Percentiles rank a stretch among this genome's conserved stretches.
Conservation (phyloP, 2,113 vertebrate species). For the Bombycilla garrulus region DNA sequence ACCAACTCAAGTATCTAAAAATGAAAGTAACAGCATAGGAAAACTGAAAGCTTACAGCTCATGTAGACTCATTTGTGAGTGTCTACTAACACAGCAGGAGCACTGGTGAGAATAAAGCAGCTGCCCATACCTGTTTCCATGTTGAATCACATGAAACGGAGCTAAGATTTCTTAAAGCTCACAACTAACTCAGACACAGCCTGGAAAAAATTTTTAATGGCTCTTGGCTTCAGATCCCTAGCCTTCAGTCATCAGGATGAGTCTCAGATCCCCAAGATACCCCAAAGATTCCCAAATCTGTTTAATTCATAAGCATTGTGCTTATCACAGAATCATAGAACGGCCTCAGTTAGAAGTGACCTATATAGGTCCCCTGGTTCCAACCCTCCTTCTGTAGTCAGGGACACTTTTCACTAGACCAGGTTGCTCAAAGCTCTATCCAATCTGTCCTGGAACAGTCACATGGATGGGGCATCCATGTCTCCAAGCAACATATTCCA, state of each 20-base stretch:
- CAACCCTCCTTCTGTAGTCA: background rate
- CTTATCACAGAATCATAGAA: background rate
- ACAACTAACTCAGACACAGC: background rate
- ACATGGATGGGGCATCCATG: accelerated
- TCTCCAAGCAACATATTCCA: background rate
- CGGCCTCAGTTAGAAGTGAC: background rate
- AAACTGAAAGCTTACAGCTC: background rate
- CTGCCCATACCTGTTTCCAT: too few species aligned
- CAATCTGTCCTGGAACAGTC: background rate
- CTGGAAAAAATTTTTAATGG: background rate
- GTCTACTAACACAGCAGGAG: too few species aligned
- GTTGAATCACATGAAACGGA: too few species aligned
- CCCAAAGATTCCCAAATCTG: background rate
- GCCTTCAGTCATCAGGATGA: background rate
- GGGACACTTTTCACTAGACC: background rate
- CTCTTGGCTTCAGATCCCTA: background rate
- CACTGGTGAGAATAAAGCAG: too few species aligned
- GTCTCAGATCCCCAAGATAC: background rate
- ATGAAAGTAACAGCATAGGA: background rate
- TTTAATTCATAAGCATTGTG: background rate
- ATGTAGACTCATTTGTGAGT: too few species aligned
- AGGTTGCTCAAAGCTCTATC: background rate
- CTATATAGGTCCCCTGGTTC: background rate
- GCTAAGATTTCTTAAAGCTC: too few species aligned
- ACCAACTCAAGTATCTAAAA: background rate